These are phyloP conservation scores for Acrocephalus kingi DNA, from an alignment of 2,113 vertebrate genomes.

Conservation along the genomic window DNA sequence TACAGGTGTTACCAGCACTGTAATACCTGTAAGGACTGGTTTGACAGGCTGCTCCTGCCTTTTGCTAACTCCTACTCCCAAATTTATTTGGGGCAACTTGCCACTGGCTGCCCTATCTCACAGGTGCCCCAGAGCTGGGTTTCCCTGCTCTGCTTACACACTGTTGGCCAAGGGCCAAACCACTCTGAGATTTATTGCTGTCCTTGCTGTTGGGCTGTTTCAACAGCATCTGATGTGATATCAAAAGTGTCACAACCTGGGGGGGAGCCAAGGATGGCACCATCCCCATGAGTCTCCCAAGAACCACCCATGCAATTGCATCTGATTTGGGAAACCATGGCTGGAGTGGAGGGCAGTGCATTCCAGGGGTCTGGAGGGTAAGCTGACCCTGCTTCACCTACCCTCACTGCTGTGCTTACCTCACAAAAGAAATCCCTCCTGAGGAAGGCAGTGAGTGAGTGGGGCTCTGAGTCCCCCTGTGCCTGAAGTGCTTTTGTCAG, in stretches of 20 bases:
- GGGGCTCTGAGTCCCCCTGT: not conserved
- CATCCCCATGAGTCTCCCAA: not conserved
- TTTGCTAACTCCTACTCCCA: not conserved
- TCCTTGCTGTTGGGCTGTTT: not conserved
- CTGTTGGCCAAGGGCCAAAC: not conserved
- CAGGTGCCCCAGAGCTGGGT: not conserved
- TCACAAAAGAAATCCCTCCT: accelerated
- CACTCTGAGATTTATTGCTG: not conserved
- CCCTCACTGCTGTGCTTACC: accelerated
- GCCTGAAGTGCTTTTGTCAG: not conserved
- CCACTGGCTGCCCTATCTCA: not conserved
- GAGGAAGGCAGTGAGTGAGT: not conserved
- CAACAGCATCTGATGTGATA: accelerated
- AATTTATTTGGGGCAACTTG: not conserved
- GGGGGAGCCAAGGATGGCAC: not conserved
- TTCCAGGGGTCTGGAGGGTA: not conserved
- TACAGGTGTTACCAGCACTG: not conserved
- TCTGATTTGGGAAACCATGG: not conserved
- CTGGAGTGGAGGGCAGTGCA: not conserved
- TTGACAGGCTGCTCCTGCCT: slow-evolving; percentile 4
- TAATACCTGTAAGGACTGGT: not conserved
- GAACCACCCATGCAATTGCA: not conserved
- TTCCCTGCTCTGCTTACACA: not conserved
- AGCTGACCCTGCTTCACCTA: accelerated
- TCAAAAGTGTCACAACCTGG: not conserved